Base-by-base conservation (phyloP, 23 tunicate genomes). In the Trididemnum miniatum region DNA sequence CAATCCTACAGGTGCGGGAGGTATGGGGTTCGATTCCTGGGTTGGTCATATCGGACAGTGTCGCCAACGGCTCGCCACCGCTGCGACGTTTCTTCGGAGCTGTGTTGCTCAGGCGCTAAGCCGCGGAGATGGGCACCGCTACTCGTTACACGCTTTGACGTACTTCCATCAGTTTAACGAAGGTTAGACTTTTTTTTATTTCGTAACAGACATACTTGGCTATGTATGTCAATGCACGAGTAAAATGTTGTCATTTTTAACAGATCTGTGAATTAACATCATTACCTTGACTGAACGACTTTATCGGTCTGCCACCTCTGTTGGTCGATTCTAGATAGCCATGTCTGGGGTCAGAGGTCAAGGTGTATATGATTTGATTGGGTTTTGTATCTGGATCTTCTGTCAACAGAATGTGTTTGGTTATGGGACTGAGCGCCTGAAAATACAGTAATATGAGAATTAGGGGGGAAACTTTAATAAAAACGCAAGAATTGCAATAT, bases 381-480 rank as follows among this genome's bases (percentile, higher is more conserved):
- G 97, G 81, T 20, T 62, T 76, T 1, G 99, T 96, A 71, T 96
- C 99, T 0, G 96, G 96, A 44, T 96, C 99, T 52, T 87, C 96
- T 9, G 99, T 96, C 22, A 87, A 74, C 44, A 96, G 64, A 15
- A 65, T 32, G 20, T 37, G 62, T 34, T 85, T 87, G 20, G 91
- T 71, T 30, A 96, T 96, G 50, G 28, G 30, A 31, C 89, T 83
- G 40, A 88, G 59, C 49, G 92, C 80, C 98, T 93, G 84, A 51
- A 86, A 85, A 0, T 9, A 49, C 57, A 18, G 12, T 49, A 18
- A 9, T 49, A 49, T 49, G 12, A 49, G 57, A 9, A 12, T 49
- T 49, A 49, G n/a, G n/a, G n/a, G n/a, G n/a, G n/a, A n/a, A n/a
- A n/a, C n/a, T n/a, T n/a, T n/a, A n/a, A n/a, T n/a, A n/a, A n/a